Conservation (phyloP, 1,140 invertebrate species). For the Elymnias hypermnestra region DNA sequence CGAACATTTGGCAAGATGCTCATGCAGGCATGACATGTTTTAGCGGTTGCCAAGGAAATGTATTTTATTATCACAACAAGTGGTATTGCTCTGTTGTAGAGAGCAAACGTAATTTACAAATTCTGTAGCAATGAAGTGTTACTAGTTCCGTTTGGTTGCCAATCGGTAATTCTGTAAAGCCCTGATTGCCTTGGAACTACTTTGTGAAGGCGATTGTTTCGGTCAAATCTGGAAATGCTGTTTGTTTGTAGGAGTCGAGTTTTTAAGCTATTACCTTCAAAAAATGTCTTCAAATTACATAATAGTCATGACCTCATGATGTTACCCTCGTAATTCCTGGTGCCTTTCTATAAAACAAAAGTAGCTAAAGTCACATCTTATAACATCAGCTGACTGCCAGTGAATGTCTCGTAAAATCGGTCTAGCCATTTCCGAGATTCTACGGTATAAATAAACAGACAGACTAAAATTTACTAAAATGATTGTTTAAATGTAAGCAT, state of each 20-base stretch:
- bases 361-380: no score
- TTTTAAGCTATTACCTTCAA: not conserved
- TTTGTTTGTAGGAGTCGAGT: not conserved
- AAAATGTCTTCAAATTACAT: no score
- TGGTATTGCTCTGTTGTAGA: not conserved
- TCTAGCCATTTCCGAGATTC: no score
- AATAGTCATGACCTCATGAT: no score
- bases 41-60: conserved; percentile 50
- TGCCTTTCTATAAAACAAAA: no score
- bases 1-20: conserved; percentile 40
- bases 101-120: conserved; percentile 2
- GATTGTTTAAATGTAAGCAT: no score
- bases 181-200: conserved; percentile 1
- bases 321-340: no score
- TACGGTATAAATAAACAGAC: no score
- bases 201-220: not conserved
- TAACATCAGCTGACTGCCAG: no score
- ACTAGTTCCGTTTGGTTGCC: conserved; percentile 35
- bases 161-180: conserved; percentile 26
- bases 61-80: conserved; percentile 32
- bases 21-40: conserved; percentile 25
- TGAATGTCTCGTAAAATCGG: no score
- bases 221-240: not conserved
- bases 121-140: conserved; percentile 15
- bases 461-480: no score